Percentiles rank a stretch among this genome's conserved stretches.
Evolutionary conservation across 2,113 vertebrate species (phyloP).

Genomic region (Hydropotes inermis): DNA sequence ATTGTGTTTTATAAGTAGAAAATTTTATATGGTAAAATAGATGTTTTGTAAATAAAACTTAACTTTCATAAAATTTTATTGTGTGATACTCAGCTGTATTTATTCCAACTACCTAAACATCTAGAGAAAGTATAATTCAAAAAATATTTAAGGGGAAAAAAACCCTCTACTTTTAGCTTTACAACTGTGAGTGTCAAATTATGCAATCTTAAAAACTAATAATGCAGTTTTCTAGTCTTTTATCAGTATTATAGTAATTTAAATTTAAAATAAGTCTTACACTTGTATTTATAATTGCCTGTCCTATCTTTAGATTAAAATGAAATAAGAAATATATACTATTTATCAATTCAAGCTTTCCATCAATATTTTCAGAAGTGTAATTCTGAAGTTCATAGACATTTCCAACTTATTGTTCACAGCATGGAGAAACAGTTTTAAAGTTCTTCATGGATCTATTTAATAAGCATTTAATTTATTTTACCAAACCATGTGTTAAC

Average conservation of each 20-base stretch:
- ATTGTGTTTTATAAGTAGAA: neutral
- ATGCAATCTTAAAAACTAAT: neutral
- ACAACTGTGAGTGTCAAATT: neutral
- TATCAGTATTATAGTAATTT: neutral
- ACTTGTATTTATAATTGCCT: neutral
- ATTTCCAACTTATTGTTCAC: constrained; percentile 52
- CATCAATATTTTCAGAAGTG: constrained; percentile 25
- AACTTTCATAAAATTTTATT: constrained; percentile 65
- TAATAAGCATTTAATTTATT: constrained; percentile 67
- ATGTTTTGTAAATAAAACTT: constrained; percentile 31
- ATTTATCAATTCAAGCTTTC: neutral
- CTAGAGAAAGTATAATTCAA: constrained; percentile 73
- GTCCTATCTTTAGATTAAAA: neutral
- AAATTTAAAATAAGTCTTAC: neutral
- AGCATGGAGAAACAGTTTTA: constrained; percentile 65
- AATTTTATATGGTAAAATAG: neutral
- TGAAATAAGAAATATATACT: neutral
- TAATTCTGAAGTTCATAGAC: constrained; percentile 27
- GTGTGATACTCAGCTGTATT: constrained; percentile 74
- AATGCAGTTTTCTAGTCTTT: neutral
- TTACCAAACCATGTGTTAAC: constrained; percentile 66
- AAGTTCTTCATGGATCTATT: constrained; percentile 51
- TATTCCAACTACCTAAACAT: constrained; percentile 71
- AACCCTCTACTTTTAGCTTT: neutral
- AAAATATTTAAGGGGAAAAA: constrained; percentile 73